These are phyloP conservation scores for Acanthosepion pharaonis DNA, from an alignment of 2,888 invertebrate genomes.

Conservation along the genomic window DNA sequence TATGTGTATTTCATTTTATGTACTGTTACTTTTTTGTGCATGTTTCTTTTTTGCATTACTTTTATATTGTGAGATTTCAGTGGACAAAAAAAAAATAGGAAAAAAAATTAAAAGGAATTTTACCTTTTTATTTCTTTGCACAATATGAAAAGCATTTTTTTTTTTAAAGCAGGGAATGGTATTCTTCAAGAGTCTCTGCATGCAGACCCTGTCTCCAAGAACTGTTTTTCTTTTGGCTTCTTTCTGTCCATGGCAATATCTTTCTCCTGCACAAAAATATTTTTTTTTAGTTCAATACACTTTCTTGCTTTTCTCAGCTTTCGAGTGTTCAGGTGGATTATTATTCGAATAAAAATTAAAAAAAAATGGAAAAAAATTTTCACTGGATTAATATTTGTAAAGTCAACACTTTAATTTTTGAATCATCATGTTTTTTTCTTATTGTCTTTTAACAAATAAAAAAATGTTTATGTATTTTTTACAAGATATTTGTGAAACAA, in stretches of 20 bases:
- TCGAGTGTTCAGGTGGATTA: not conserved
- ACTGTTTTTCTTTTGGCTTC: not conserved
- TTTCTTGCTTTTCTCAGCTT: not conserved
- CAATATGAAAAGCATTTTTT: not conserved
- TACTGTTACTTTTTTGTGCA: too few relatives aligned
- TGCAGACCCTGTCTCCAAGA: not conserved
- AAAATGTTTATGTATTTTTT: too few relatives aligned
- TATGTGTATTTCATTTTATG: too few relatives aligned
- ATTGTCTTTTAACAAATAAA: not conserved
- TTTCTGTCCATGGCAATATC: too few relatives aligned
- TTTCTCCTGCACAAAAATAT: too few relatives aligned
- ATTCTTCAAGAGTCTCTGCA: not conserved
- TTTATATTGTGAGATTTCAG: not conserved
- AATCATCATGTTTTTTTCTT: not conserved
- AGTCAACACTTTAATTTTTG: not conserved
- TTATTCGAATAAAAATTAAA: not conserved
- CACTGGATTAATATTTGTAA: not conserved
- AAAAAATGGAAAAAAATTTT: not conserved
- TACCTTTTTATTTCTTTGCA: not conserved
- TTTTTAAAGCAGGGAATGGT: not conserved
- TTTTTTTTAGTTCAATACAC: not conserved
- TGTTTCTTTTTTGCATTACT: too few relatives aligned
- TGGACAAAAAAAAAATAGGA: too few relatives aligned
- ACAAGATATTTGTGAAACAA: too few relatives aligned
- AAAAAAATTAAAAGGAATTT: too few relatives aligned